Conservation (phyloP, 2,888 invertebrate genomes). For the Lasioglossum calceatum region DNA sequence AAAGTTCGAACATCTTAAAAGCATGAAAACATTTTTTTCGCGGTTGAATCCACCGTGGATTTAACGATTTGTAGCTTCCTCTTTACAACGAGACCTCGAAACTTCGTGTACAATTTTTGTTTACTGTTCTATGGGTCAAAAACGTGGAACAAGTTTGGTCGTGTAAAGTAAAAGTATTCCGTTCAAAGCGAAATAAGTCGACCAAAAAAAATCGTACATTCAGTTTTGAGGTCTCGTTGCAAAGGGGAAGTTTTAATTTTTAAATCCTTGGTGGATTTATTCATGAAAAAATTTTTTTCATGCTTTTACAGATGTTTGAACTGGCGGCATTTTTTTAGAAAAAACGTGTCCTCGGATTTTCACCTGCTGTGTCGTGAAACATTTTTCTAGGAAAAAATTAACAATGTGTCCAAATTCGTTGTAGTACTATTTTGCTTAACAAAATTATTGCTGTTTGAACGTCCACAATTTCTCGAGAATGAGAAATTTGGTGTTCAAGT, state of each 20-base stretch:
- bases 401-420: neutral
- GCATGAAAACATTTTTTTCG: neutral
- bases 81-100: too few species aligned
- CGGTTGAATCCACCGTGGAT: neutral
- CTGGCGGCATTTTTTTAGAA: neutral
- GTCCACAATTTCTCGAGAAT: too few species aligned
- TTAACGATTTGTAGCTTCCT: neutral
- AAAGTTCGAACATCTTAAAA: neutral
- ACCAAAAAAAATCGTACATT: neutral
- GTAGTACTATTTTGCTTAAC: too few species aligned
- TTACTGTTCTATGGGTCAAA: too few species aligned
- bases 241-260: neutral
- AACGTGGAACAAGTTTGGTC: neutral
- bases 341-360: neutral
- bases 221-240: neutral
- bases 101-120: too few species aligned
- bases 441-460: too few species aligned
- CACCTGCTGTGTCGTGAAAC: neutral
- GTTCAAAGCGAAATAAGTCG: neutral
- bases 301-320: neutral
- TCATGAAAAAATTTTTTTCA: neutral
- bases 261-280: neutral
- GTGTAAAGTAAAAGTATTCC: neutral
- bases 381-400: neutral
- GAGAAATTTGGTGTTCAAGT: neutral